Conservation (phyloP, 2,888 invertebrate genomes). For the Chymomyza procnemis region DNA sequence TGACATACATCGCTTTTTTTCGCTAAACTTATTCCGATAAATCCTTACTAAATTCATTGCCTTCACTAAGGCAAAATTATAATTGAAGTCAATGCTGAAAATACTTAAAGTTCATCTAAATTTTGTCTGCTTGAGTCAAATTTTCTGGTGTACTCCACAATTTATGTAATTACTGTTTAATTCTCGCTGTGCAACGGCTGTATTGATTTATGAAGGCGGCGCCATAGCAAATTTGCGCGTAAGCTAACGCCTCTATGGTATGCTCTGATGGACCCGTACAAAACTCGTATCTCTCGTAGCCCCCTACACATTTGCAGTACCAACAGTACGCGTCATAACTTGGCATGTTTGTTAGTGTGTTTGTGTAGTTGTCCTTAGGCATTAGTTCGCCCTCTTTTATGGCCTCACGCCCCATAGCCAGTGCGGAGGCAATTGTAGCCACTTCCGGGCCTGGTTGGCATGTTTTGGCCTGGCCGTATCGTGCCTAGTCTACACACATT, state of each 20-base stretch:
- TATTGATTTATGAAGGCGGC: constrained; percentile 59
- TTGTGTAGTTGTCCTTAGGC: constrained; percentile 34
- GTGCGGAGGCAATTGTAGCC: background rate
- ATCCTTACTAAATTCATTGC: too few species aligned
- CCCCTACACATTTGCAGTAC: background rate
- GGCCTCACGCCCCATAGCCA: constrained; percentile 10
- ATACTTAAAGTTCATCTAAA: background rate
- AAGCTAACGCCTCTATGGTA: background rate
- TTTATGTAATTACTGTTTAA: constrained; percentile 20
- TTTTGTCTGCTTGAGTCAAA: background rate
- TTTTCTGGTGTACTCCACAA: constrained; percentile 23
- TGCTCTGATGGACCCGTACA: background rate
- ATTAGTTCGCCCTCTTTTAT: constrained; percentile 30
- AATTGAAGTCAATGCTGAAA: too few species aligned
- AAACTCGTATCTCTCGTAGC: background rate
- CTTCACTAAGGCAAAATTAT: too few species aligned
- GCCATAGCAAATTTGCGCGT: background rate
- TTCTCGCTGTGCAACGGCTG: constrained; percentile 21
- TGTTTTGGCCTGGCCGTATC: background rate
- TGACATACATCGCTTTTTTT: too few species aligned
- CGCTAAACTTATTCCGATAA: too few species aligned
- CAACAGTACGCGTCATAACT: constrained; percentile 29
- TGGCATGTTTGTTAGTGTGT: constrained; percentile 11
- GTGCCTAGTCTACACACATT: constrained; percentile 37
- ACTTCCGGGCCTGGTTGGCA: background rate